Evolutionary conservation across 2,113 vertebrate genomes (phyloP), one percentile per base, ranked within the genome.

Genomic region (Peromyscus leucopus): DNA sequence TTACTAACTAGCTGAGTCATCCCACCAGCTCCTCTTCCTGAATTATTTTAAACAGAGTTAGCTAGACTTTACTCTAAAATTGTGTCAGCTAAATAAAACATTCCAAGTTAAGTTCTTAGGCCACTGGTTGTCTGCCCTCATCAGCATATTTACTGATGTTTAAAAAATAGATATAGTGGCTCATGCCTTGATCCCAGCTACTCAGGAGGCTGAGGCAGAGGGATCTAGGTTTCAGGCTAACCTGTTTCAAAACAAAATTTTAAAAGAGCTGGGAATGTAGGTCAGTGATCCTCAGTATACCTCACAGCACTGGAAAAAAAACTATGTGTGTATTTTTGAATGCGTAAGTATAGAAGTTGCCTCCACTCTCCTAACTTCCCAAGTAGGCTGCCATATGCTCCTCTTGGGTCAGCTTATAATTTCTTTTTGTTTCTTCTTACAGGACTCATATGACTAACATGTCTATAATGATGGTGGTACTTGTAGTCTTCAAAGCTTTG

Each of bases 41-140:
- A 71, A 31, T 74, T 59, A 74, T 59, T 59, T 59, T 57, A 75
- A 75, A 72, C 0, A 31, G 48, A 71, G 11, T 89, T 28, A 75
- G 51, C 51, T 7, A 71, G 39, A 10, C 33, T 90, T 89, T 91
- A 55, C 72, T 93, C 90, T 83, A 59, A 91, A 93, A 76, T 75
- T 69, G 10, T 76, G 31, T 72, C 55, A 78, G n/a, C 55, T 69
- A 89, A 94, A 91, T 63, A 16, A 16, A 95, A 90, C 15, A 61
- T 59, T 4, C 71, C 84, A 86, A 79, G 33, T 72, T 46, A 89
- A 78, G 4, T 57, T 76, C 94, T 61, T 95, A 85, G 21, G 46
- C 12, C 22, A 76, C 21, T 94, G 46, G 1, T 80, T 84, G 75
- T 85, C 42, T 80, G 39, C 12, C 11, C 42, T 55, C 79, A 42